phyloP scores from a whole-genome alignment of 1,140 invertebrate genomes.

The Stegodyphus dumicola region DNA sequence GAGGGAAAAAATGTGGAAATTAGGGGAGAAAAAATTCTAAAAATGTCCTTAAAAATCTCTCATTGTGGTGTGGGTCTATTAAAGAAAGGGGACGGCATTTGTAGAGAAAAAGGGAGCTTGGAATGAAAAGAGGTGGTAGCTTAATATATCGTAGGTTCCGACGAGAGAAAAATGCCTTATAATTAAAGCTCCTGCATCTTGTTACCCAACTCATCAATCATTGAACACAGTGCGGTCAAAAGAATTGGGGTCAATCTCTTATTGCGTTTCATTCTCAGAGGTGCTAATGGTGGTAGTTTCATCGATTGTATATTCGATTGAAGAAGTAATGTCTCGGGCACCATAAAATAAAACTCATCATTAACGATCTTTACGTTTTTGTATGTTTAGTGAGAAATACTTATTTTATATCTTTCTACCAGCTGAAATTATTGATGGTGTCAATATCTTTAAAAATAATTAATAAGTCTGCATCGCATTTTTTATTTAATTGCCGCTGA shows the following conservation, averaged over 20 bases:
- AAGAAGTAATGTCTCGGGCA: no score
- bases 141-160: conserved; percentile 52
- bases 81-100: conserved; percentile 29
- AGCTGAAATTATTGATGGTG: no score
- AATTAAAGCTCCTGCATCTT: conserved; percentile 60
- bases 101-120: conserved; percentile 26
- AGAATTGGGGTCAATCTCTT: conserved; percentile 58
- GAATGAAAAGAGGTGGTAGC: conserved; percentile 55
- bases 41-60: conserved; percentile 53
- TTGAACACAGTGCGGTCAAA: conserved; percentile 40
- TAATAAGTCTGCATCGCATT: no score
- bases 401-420: no score
- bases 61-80: conserved; percentile 51
- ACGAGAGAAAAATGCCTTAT: conserved; percentile 60
- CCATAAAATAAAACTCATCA: no score
- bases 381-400: no score
- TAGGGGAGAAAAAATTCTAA: conserved; percentile 44
- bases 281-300: conserved; percentile 27
- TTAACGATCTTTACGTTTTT: no score
- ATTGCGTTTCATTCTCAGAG: conserved; percentile 35
- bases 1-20: conserved; percentile 39
- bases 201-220: conserved; percentile 60
- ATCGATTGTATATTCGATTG: no score
- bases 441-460: no score
- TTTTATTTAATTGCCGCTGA: no score